Evolutionary conservation across 2,113 vertebrate genomes (phyloP).

Genomic region (Cardinalis cardinalis): DNA sequence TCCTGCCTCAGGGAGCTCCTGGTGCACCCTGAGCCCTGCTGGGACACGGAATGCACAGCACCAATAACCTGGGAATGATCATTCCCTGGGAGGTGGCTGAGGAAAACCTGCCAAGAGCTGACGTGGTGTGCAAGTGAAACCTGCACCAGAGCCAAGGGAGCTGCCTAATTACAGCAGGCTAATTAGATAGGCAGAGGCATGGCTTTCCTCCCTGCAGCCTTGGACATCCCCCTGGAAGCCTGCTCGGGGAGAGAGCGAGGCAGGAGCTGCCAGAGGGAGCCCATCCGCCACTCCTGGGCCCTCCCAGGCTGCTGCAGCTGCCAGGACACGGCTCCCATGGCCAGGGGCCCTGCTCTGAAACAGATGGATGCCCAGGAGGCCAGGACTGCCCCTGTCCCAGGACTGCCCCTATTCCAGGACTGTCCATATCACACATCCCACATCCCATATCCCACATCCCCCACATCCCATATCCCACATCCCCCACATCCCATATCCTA

Average conservation of each 20-base stretch:
- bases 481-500: fast-evolving
- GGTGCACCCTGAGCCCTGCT: background rate
- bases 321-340: background rate
- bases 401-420: too few relatives aligned
- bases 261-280: background rate
- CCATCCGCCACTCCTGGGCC: background rate
- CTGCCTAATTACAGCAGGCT: background rate
- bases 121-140: background rate
- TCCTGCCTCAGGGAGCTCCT: background rate
- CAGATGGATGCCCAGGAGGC: fast-evolving
- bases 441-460: too few relatives aligned
- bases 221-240: background rate
- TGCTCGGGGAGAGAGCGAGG: background rate
- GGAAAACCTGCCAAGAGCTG: background rate
- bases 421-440: too few relatives aligned
- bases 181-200: background rate
- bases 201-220: background rate
- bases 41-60: fast-evolving
- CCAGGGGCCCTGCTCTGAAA: background rate
- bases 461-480: too few relatives aligned
- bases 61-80: too few relatives aligned
- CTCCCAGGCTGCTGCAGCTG: background rate
- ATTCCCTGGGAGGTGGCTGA: background rate
- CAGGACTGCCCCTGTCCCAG: background rate
- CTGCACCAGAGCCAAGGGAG: background rate